phyloP scores from a whole-genome alignment of 92 coral and sea anemone species.

The Galaxea fascicularis region DNA sequence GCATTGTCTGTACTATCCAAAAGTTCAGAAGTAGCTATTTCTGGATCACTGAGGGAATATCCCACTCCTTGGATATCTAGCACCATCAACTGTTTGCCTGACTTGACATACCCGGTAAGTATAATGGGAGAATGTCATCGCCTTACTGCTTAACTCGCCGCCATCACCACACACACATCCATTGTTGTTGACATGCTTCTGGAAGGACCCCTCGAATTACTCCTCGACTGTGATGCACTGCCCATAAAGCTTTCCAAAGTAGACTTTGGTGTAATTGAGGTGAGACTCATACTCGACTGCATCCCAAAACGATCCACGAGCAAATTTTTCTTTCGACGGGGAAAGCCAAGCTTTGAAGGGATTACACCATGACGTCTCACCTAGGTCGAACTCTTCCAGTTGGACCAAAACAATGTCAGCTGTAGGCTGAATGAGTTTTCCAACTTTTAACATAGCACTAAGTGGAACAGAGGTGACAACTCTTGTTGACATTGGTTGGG shows the following conservation, averaged over 20 bases:
- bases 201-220: slow-evolving; percentile 62
- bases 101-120: slow-evolving; percentile 42
- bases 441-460: slow-evolving; percentile 64
- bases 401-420: slow-evolving; percentile 55
- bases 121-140: slow-evolving; percentile 47
- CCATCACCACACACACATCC: slow-evolving; percentile 52
- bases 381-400: slow-evolving; percentile 62
- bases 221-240: slow-evolving; percentile 63
- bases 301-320: slow-evolving; percentile 3
- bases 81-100: slow-evolving; percentile 58
- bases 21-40: slow-evolving; percentile 49
- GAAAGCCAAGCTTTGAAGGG: neutral
- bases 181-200: slow-evolving; percentile 65
- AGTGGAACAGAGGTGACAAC: slow-evolving; percentile 64
- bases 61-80: slow-evolving; percentile 71
- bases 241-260: slow-evolving; percentile 56
- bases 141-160: slow-evolving; percentile 39
- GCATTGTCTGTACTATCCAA: slow-evolving; percentile 43
- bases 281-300: slow-evolving; percentile 58
- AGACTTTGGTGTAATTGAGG: slow-evolving; percentile 70
- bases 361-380: slow-evolving; percentile 41
- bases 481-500: slow-evolving; percentile 10
- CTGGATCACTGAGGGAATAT: slow-evolving; percentile 69
- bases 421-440: slow-evolving; percentile 61
- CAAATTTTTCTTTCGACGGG: neutral